Conservation (phyloP, 2,888 invertebrate genomes). For the Cephus spinipes region DNA sequence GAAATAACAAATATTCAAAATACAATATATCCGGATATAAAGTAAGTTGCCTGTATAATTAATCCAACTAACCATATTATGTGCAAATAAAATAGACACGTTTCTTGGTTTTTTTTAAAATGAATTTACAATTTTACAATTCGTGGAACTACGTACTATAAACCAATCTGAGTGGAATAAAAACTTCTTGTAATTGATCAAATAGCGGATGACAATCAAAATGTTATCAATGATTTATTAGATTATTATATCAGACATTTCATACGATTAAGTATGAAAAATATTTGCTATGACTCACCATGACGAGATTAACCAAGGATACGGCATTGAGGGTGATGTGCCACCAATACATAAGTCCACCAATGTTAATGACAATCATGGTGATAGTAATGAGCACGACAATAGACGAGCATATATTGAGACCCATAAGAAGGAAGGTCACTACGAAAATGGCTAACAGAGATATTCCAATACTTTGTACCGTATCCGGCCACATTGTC, state of each 20-base stretch:
- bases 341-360: conserved; percentile 98
- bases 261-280: neutral
- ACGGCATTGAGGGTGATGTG: conserved; percentile 95
- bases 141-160: too few species aligned
- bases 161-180: too few species aligned
- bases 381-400: conserved; percentile 91
- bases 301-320: conserved; percentile 95
- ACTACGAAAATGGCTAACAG: conserved; percentile 94
- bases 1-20: neutral
- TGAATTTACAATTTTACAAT: too few species aligned
- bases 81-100: neutral
- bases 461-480: conserved; percentile 89
- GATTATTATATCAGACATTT: neutral
- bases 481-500: conserved; percentile 93
- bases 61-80: neutral
- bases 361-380: conserved; percentile 93
- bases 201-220: too few species aligned
- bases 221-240: neutral
- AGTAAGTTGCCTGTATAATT: neutral
- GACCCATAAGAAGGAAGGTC: conserved; percentile 91
- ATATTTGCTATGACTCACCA: conserved; percentile 70
- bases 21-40: too few species aligned
- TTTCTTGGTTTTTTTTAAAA: neutral
- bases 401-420: conserved; percentile 91
- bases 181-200: too few species aligned